These are phyloP conservation scores for Brenthis ino DNA, from an alignment of 2,888 invertebrate genomes.

Conservation along the genomic window DNA sequence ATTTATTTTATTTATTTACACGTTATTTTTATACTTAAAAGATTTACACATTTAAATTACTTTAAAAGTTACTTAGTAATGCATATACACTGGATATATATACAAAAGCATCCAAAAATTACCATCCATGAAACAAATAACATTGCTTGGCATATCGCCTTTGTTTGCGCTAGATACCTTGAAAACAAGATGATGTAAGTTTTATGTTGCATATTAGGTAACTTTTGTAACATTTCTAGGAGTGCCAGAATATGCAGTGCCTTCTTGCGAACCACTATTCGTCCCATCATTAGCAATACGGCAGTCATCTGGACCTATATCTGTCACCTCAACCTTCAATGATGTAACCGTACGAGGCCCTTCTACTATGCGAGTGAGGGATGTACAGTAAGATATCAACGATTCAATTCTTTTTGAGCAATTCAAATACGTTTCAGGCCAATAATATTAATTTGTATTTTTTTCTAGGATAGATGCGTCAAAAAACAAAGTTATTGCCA, in stretches of 20 bases:
- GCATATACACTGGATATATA: too few relatives aligned
- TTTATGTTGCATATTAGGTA: too few relatives aligned
- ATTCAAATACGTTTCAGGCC: background rate
- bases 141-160: too few relatives aligned
- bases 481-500: constrained; percentile 82
- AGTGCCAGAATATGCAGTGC: constrained; percentile 83
- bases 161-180: too few relatives aligned
- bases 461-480: constrained; percentile 79
- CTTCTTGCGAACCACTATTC: constrained; percentile 84
- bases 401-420: background rate
- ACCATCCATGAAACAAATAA: too few relatives aligned
- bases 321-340: constrained; percentile 81
- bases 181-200: too few relatives aligned
- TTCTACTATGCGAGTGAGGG: constrained; percentile 81
- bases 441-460: constrained; percentile 3
- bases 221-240: constrained; percentile 56
- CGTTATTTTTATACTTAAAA: too few relatives aligned
- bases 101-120: too few relatives aligned
- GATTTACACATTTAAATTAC: too few relatives aligned
- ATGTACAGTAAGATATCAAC: constrained; percentile 79
- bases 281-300: constrained; percentile 84
- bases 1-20: too few relatives aligned
- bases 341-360: constrained; percentile 84
- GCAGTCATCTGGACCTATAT: constrained; percentile 84
- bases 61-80: too few relatives aligned